A percentile compares a stretch with the other conserved stretches of the same genome.
Conservation (phyloP, 2,113 vertebrate genomes). For the Etheostoma spectabile region DNA sequence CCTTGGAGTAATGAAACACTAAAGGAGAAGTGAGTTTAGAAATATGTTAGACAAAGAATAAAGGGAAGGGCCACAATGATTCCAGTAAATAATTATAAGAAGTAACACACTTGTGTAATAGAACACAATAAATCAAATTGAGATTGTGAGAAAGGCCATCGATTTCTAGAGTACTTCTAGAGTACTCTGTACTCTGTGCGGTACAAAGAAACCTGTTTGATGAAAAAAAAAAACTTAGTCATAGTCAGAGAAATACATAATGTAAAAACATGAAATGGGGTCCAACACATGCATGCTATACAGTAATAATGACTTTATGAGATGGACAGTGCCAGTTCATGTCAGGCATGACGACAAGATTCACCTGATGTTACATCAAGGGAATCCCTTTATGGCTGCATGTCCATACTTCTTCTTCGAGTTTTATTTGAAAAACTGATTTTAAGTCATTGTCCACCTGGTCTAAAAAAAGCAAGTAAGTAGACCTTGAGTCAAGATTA, state of each 20-base stretch:
- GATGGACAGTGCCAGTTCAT: no score
- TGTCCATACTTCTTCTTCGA: background rate
- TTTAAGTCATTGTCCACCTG: background rate
- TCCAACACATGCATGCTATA: background rate
- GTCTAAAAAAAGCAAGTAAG: background rate
- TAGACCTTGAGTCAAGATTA: background rate
- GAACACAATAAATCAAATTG: background rate
- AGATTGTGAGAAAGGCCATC: no score
- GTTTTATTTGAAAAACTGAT: background rate
- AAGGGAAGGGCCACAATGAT: background rate
- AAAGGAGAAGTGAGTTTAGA: no score
- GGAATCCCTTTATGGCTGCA: background rate
- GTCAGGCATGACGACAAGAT: no score
- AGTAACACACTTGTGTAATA: background rate
- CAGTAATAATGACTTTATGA: background rate
- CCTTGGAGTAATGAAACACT: background rate
- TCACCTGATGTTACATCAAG: background rate
- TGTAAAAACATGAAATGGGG: background rate
- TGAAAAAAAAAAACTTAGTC: background rate
- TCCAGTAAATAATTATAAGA: conserved; percentile 19
- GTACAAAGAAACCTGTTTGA: background rate
- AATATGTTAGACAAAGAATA: background rate
- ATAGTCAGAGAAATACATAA: background rate
- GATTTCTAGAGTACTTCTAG: no score
- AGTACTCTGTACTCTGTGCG: no score